Percentiles rank a stretch among this genome's conserved stretches.
These are phyloP conservation scores for Erebia ligea DNA, from an alignment of 2,888 invertebrate species.

Conservation along the genomic window DNA sequence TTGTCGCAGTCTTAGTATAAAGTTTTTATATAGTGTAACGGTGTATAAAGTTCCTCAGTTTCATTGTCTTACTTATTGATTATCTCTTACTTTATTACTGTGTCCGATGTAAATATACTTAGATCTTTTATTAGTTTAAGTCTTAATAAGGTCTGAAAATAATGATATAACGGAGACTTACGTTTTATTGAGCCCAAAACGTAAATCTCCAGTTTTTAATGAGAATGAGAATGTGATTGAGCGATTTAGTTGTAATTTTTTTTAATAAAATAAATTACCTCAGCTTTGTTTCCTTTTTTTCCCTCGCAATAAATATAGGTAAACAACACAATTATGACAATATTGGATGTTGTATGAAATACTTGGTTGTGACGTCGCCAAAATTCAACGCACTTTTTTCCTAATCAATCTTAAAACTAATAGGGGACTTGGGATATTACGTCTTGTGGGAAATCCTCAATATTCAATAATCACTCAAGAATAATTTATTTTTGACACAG, in stretches of 20 bases:
- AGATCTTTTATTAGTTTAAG: slow-evolving; percentile 35
- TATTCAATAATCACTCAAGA: too few relatives aligned
- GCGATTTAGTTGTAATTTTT: slow-evolving; percentile 46
- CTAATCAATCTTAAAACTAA: too few relatives aligned
- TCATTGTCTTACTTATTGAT: slow-evolving; percentile 42
- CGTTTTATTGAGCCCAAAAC: slow-evolving; percentile 81
- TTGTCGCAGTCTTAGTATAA: background rate
- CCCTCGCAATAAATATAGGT: background rate
- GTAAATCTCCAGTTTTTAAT: slow-evolving; percentile 55
- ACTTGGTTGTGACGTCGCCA: too few relatives aligned
- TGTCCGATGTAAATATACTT: slow-evolving; percentile 39
- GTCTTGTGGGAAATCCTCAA: too few relatives aligned
- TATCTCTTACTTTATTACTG: slow-evolving; percentile 40
- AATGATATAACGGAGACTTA: slow-evolving; percentile 57
- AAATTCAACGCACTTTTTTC: too few relatives aligned
- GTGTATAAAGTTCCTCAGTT: slow-evolving; percentile 68
- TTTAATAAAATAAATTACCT: slow-evolving; percentile 54
- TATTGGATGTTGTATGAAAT: too few relatives aligned
- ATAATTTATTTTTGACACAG: too few relatives aligned
- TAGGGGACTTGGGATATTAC: too few relatives aligned
- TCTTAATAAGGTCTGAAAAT: background rate
- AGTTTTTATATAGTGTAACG: slow-evolving; percentile 44
- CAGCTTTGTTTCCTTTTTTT: slow-evolving; percentile 18
- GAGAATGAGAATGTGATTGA: slow-evolving; percentile 33
- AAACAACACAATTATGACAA: background rate